These are phyloP conservation scores for Characodon lateralis DNA, from an alignment of 2,797 vertebrate genomes.

Conservation along the genomic window DNA sequence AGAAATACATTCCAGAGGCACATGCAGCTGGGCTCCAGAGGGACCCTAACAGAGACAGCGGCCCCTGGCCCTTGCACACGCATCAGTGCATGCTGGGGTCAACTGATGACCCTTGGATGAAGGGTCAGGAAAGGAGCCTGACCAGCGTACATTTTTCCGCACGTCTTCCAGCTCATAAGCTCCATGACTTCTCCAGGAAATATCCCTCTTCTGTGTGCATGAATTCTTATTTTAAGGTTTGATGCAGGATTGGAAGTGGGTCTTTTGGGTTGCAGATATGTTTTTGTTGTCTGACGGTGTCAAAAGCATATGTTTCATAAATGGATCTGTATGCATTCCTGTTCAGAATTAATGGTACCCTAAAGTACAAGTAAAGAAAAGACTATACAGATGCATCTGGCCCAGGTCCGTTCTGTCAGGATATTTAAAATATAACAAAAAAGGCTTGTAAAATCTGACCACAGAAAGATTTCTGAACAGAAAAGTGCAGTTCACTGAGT, in stretches of 20 bases:
- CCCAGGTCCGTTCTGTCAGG: not conserved
- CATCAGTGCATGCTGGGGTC: slow-evolving; percentile 57
- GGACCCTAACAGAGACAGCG: slow-evolving; percentile 55
- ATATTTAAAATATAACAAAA: not conserved
- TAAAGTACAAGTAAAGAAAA: not conserved
- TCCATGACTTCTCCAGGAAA: slow-evolving; percentile 26
- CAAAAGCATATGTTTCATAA: slow-evolving; percentile 21
- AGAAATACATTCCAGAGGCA: slow-evolving; percentile 42
- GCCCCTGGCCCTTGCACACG: slow-evolving; percentile 73
- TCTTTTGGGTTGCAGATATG: not conserved
- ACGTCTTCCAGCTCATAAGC: slow-evolving; percentile 5
- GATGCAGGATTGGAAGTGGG: slow-evolving; percentile 9
- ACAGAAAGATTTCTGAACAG: not conserved
- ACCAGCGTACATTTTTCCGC: slow-evolving; percentile 25
- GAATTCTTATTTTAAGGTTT: slow-evolving; percentile 21
- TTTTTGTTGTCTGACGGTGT: not conserved
- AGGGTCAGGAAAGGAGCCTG: slow-evolving; percentile 43
- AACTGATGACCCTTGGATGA: slow-evolving; percentile 38
- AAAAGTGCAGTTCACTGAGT: not conserved
- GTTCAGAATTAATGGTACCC: not conserved
- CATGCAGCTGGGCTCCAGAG: slow-evolving; percentile 49
- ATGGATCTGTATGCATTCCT: not conserved
- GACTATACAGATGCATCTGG: not conserved
- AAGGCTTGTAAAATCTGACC: not conserved
- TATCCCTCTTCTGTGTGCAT: not conserved